A percentile compares a stretch with the other conserved stretches of the same genome.
Evolutionary conservation across 1,140 invertebrate genomes (phyloP).

Genomic region (Sycobia sp.): DNA sequence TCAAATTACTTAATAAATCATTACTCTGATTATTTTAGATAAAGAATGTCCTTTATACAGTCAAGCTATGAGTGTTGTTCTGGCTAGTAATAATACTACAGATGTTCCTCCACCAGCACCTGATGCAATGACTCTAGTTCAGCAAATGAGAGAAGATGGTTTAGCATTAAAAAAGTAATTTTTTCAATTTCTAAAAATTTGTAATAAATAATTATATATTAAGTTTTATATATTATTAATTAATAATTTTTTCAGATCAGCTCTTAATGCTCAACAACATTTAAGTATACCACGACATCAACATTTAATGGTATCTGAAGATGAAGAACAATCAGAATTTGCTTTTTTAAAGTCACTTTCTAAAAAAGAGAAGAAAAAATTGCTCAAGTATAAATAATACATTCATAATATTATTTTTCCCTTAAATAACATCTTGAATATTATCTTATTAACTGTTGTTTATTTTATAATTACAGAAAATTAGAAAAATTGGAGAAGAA

Average conservation of each 20-base stretch:
- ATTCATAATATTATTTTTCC: conserved; percentile 13
- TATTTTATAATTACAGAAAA: conserved; percentile 68
- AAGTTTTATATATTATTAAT: conserved; percentile 7
- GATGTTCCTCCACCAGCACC: conserved; percentile 63
- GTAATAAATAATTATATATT: neutral
- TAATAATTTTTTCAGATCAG: conserved; percentile 48
- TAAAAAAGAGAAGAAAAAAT: conserved; percentile 87
- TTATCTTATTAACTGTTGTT: no score
- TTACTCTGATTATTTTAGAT: conserved; percentile 61
- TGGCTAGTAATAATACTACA: conserved; percentile 65
- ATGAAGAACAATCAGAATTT: conserved; percentile 71
- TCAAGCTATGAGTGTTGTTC: conserved; percentile 71
- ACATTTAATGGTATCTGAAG: conserved; percentile 61
- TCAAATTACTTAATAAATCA: conserved; percentile 4
- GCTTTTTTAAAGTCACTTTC: conserved; percentile 82
- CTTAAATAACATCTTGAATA: no score
- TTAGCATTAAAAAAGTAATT: conserved; percentile 82
- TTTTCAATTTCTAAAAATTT: conserved; percentile 20
- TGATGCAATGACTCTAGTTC: conserved; percentile 78
- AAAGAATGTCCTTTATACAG: conserved; percentile 94
- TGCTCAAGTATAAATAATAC: conserved; percentile 81
- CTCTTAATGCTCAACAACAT: conserved; percentile 68
- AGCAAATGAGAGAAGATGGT: conserved; percentile 91
- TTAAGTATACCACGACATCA: conserved; percentile 57
- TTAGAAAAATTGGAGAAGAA: conserved; percentile 76